These are phyloP conservation scores for Plemyria rubiginata DNA, from an alignment of 2,888 invertebrate genomes.

Conservation along the genomic window DNA sequence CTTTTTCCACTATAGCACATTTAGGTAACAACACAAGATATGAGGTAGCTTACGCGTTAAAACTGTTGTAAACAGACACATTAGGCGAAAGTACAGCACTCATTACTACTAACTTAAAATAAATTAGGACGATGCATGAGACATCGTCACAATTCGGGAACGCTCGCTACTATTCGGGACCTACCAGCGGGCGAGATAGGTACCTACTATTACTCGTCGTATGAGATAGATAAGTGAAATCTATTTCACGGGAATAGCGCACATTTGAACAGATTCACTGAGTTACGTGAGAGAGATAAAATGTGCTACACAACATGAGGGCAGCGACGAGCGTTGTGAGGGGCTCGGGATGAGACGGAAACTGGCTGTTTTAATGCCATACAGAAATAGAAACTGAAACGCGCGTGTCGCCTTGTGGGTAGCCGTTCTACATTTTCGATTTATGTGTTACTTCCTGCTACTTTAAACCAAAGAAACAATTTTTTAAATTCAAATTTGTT, in stretches of 20 bases:
- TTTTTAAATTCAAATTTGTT: neutral
- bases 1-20: slow-evolving; percentile 8
- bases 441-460: slow-evolving; percentile 70
- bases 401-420: slow-evolving; percentile 53
- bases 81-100: slow-evolving; percentile 6
- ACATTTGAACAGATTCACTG: slow-evolving; percentile 44
- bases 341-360: slow-evolving; percentile 60
- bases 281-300: slow-evolving; percentile 32
- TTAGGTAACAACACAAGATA: neutral
- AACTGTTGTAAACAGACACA: slow-evolving; percentile 27
- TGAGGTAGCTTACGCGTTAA: neutral
- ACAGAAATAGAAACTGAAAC: slow-evolving; percentile 71
- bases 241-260: slow-evolving; percentile 34
- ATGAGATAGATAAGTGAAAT: slow-evolving; percentile 14
- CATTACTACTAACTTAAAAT: slow-evolving; percentile 50
- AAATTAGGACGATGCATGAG: slow-evolving; percentile 60
- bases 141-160: slow-evolving; percentile 62
- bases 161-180: slow-evolving; percentile 50
- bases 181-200: slow-evolving; percentile 33
- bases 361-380: slow-evolving; percentile 55
- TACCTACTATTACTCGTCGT: too few species aligned
- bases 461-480: slow-evolving; percentile 33
- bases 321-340: slow-evolving; percentile 45
- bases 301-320: slow-evolving; percentile 28
- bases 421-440: slow-evolving; percentile 71